These are phyloP conservation scores for Silurus meridionalis DNA, from an alignment of 2,113 vertebrate species.

Conservation along the genomic window DNA sequence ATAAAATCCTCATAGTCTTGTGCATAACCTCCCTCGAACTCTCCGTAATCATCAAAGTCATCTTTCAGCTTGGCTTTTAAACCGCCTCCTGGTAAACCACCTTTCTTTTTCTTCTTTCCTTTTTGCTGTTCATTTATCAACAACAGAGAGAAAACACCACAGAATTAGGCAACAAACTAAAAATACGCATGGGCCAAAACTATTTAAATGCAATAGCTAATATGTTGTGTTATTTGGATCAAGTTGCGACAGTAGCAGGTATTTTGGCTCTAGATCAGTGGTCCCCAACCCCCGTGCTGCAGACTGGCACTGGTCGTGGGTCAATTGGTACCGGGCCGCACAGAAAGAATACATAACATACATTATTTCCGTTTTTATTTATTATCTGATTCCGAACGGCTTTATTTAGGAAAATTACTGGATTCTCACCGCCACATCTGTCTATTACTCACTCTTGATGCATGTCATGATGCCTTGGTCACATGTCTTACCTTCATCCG, in stretches of 20 bases:
- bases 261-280: neutral
- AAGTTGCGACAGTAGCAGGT: neutral
- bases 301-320: too few relatives aligned
- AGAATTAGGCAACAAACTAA: neutral
- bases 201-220: neutral
- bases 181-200: neutral
- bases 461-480: too few relatives aligned
- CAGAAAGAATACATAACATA: too few relatives aligned
- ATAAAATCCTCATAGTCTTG: slow-evolving; percentile 92
- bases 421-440: too few relatives aligned
- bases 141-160: neutral
- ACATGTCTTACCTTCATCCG: too few relatives aligned
- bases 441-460: too few relatives aligned
- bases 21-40: slow-evolving; percentile 81
- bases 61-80: slow-evolving; percentile 87
- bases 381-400: too few relatives aligned
- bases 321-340: too few relatives aligned
- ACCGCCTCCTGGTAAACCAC: slow-evolving; percentile 80
- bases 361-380: too few relatives aligned
- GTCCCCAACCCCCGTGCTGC: too few relatives aligned
- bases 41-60: slow-evolving; percentile 83
- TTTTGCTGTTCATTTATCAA: slow-evolving; percentile 75
- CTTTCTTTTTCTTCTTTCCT: slow-evolving; percentile 89
- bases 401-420: too few relatives aligned
- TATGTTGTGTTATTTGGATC: neutral